Percentiles rank a stretch among this genome's conserved stretches.
These are phyloP conservation scores for Sinhomidia bicolor DNA, from an alignment of 2,888 invertebrate genomes.

Conservation along the genomic window DNA sequence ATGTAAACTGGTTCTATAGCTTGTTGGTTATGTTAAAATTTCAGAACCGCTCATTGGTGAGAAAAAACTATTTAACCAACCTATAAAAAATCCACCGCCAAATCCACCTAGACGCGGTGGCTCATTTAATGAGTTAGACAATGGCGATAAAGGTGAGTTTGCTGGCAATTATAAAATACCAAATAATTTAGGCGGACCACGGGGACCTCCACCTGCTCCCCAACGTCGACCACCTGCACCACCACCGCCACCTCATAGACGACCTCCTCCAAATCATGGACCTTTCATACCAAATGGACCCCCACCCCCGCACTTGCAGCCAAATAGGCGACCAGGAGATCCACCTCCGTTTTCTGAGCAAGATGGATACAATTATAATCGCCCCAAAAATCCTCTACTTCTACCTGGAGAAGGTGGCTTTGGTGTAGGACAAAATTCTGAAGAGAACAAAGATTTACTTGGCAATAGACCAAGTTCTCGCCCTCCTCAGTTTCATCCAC, in stretches of 20 bases:
- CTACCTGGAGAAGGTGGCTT: slow-evolving; percentile 59
- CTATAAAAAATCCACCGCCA: background rate
- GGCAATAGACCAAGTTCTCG: background rate
- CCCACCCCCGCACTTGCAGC: background rate
- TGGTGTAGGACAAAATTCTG: slow-evolving; percentile 66
- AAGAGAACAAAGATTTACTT: slow-evolving; percentile 62
- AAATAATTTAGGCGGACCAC: background rate
- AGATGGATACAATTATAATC: slow-evolving; percentile 60
- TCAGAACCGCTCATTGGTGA: slow-evolving; percentile 46
- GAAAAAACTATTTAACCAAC: slow-evolving; percentile 19
- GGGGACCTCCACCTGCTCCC: background rate
- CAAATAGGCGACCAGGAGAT: background rate
- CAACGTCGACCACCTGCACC: background rate
- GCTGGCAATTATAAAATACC: slow-evolving; percentile 7
- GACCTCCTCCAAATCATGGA: background rate
- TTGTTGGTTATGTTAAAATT: background rate
- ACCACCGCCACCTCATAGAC: background rate
- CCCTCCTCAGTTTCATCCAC: slow-evolving; percentile 7
- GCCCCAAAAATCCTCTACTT: slow-evolving; percentile 54
- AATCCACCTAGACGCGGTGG: slow-evolving; percentile 2
- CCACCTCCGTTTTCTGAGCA: slow-evolving; percentile 7
- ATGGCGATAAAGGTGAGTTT: background rate
- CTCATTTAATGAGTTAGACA: slow-evolving; percentile 13
- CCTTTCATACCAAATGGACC: background rate
- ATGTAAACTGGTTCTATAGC: background rate